Conservation (phyloP, 2,797 vertebrate species). For the Garrulus glandarius region DNA sequence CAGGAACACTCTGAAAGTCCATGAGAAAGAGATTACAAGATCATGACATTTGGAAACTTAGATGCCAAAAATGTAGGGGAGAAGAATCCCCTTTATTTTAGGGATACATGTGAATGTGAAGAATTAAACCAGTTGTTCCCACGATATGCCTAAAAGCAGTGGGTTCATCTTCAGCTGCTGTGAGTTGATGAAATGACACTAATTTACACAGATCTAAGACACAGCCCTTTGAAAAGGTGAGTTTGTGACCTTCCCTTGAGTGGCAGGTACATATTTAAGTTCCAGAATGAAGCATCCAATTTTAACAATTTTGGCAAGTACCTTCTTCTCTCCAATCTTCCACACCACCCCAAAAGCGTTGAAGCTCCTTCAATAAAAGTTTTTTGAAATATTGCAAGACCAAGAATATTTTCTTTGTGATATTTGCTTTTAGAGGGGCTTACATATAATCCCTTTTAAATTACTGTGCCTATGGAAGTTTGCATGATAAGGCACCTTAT, state of each 20-base stretch:
- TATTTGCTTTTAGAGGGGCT: slow-evolving; percentile 44
- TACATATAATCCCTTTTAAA: slow-evolving; percentile 65
- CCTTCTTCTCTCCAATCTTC: background rate
- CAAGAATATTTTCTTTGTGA: background rate
- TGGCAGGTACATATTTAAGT: background rate
- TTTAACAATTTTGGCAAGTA: background rate
- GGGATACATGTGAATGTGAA: background rate
- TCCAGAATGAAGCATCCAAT: background rate
- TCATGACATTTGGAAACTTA: background rate
- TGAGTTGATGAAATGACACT: background rate
- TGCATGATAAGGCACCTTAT: slow-evolving; percentile 38
- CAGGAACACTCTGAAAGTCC: background rate
- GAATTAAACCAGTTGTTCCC: background rate
- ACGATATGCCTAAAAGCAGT: background rate
- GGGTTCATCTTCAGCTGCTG: background rate
- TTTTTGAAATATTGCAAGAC: background rate
- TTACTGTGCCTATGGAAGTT: slow-evolving; percentile 49
- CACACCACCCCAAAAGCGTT: background rate
- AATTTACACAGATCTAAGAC: background rate
- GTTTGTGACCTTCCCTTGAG: background rate
- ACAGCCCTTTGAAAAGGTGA: background rate
- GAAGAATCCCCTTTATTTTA: background rate
- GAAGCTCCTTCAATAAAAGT: background rate
- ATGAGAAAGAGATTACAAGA: background rate
- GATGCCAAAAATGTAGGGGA: background rate